phyloP scores from a whole-genome alignment of 1,140 invertebrate species.

The Vollenhovia emeryi region DNA sequence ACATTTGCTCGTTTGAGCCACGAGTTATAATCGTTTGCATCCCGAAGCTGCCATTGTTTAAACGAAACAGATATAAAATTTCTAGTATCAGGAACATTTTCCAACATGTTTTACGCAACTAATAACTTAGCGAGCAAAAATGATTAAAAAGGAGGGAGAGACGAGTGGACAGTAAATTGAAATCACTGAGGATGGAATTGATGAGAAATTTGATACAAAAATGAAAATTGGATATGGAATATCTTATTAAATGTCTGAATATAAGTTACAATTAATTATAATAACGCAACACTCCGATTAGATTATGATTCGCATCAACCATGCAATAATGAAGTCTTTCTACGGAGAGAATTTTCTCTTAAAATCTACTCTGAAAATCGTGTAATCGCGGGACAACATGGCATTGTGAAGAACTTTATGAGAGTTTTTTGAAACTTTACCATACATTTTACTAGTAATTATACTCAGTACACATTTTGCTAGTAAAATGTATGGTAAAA shows the following conservation, averaged over 20 bases:
- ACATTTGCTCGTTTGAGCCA: not conserved
- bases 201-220: not conserved
- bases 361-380: no score
- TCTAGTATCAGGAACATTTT: not conserved
- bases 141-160: not conserved
- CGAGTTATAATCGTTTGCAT: constrained; percentile 2
- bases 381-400: no score
- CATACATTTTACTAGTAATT: no score
- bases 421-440: no score
- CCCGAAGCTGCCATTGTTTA: not conserved
- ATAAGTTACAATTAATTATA: not conserved
- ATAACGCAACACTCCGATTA: not conserved
- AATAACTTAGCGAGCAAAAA: not conserved
- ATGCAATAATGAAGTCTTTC: not conserved
- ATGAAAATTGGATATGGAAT: not conserved
- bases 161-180: not conserved
- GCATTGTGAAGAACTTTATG: no score
- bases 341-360: no score
- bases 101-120: not conserved
- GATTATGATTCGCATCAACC: not conserved
- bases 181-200: not conserved
- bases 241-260: not conserved
- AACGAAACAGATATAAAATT: not conserved
- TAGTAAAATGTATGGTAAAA: no score
- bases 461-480: no score